Conservation (phyloP, 2,797 vertebrate genomes). For the Enteromius mattozi region DNA sequence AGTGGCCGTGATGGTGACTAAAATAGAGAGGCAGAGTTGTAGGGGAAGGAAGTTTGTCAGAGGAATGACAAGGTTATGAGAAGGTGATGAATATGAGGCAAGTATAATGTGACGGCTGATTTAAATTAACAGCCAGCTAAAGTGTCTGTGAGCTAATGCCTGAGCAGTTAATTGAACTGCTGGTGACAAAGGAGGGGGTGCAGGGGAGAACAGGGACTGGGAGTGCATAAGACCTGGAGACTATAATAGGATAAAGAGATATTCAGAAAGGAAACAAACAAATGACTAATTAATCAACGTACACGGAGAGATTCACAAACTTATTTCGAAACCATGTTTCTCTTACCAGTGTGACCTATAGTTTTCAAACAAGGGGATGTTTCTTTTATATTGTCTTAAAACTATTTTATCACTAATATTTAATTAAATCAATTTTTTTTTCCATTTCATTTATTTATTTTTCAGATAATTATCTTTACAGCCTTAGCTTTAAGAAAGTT, state of each 20-base stretch:
- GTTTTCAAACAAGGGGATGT: neutral
- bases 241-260: conserved; percentile 30
- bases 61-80: conserved; percentile 68
- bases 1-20: conserved; percentile 32
- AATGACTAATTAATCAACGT: neutral
- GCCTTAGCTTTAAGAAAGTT: neutral
- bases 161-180: conserved; percentile 63
- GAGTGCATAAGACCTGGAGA: conserved; percentile 9
- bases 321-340: neutral
- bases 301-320: conserved; percentile 2
- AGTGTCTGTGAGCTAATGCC: conserved; percentile 57
- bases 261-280: conserved; percentile 30
- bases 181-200: conserved; percentile 22
- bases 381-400: too few relatives aligned
- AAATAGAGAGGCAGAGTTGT: conserved; percentile 37
- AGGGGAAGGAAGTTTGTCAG: conserved; percentile 52
- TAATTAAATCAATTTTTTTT: too few relatives aligned
- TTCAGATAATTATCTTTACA: too few relatives aligned
- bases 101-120: conserved; percentile 55
- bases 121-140: conserved; percentile 59
- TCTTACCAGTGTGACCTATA: neutral
- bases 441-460: too few relatives aligned
- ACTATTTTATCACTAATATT: neutral
- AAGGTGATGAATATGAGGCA: conserved; percentile 64
- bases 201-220: conserved; percentile 11